Evolutionary conservation across 2,113 vertebrate genomes (phyloP).

Genomic region (Pimephales promelas): DNA sequence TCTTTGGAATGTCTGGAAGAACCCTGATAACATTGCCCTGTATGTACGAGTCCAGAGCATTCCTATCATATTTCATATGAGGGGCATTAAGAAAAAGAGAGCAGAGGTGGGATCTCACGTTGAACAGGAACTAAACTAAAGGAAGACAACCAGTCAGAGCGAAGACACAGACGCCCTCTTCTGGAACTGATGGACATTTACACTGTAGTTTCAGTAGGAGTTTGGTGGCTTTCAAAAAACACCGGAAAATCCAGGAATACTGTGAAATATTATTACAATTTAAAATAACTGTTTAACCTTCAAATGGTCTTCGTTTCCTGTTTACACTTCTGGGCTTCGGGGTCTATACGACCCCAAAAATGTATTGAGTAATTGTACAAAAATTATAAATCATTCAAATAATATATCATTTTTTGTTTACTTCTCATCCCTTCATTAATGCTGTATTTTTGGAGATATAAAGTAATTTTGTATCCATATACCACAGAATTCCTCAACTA

Average conservation of each 20-base stretch:
- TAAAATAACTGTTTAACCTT: background rate
- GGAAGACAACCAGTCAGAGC: background rate
- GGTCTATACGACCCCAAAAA: too few species aligned
- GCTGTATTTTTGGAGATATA: too few species aligned
- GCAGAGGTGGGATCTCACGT: background rate
- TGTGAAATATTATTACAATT: background rate
- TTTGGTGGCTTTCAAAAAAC: background rate
- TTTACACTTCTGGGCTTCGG: too few species aligned
- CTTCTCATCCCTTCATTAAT: too few species aligned
- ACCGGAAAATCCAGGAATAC: background rate
- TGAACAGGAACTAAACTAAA: background rate
- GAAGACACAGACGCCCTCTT: conserved; percentile 22
- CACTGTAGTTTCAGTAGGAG: background rate
- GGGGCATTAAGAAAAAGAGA: conserved; percentile 35
- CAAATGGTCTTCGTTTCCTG: too few species aligned
- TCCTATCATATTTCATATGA: conserved; percentile 56
- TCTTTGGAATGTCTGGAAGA: conserved; percentile 54
- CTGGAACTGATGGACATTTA: conserved; percentile 1
- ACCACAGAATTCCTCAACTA: too few species aligned
- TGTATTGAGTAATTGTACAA: too few species aligned
- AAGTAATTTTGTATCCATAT: too few species aligned
- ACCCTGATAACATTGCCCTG: conserved; percentile 22
- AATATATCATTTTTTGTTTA: too few species aligned
- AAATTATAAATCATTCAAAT: too few species aligned
- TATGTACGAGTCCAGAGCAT: conserved; percentile 47